Conservation (phyloP, 35 echinoderm and acorn worm species). For the Acanthaster planci region DNA sequence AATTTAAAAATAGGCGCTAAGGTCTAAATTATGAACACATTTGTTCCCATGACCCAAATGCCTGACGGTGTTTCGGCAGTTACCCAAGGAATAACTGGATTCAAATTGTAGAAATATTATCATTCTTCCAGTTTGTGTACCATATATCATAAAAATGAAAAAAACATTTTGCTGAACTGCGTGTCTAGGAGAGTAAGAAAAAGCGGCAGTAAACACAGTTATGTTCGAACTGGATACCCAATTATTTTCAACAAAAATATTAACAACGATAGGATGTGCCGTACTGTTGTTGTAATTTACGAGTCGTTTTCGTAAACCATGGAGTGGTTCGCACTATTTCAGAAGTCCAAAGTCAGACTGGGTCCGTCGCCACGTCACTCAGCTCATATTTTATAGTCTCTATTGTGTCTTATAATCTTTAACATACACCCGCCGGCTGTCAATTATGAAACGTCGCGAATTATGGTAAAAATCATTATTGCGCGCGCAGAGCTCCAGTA, state of each 20-base stretch:
- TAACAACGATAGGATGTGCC: not conserved
- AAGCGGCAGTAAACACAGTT: not conserved
- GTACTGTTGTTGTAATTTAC: not conserved
- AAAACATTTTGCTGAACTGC: too few species aligned
- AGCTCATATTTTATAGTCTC: conserved; percentile 2
- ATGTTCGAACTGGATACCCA: not conserved
- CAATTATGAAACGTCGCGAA: not conserved
- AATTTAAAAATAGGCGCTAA: too few species aligned
- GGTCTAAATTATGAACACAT: too few species aligned
- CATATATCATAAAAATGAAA: too few species aligned
- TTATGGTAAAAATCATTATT: too few species aligned
- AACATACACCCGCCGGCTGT: not conserved
- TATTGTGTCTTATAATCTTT: not conserved
- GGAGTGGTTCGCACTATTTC: not conserved
- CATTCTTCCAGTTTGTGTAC: too few species aligned
- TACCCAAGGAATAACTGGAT: too few species aligned
- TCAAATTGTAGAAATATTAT: too few species aligned
- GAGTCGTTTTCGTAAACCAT: conserved; percentile 16
- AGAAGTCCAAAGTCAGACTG: conserved; percentile 1
- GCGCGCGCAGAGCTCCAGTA: too few species aligned
- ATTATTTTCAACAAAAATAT: conserved; percentile 21
- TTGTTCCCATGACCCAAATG: too few species aligned
- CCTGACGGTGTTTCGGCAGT: too few species aligned
- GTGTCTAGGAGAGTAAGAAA: too few species aligned
- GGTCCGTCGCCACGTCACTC: not conserved